Percentiles rank a stretch among this genome's conserved stretches.
These are phyloP conservation scores for Halocynthia aurantium DNA, from an alignment of 23 tunicate species.

Conservation along the genomic window DNA sequence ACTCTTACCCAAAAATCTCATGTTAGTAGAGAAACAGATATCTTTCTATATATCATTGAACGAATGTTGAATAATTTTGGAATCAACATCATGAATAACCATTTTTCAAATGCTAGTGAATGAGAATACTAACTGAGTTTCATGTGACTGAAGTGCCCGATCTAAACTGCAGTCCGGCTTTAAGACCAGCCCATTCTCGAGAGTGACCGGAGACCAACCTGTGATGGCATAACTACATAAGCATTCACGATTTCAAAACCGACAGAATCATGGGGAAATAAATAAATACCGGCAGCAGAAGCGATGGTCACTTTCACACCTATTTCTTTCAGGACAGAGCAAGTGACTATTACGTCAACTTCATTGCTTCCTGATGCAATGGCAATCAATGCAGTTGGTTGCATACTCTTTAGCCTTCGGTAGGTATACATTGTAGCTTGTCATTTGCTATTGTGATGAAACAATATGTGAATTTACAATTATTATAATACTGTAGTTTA, in stretches of 20 bases:
- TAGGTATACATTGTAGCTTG: too few species aligned
- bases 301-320: slow-evolving; percentile 35
- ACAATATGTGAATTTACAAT: too few species aligned
- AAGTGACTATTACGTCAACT: slow-evolving; percentile 40
- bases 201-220: slow-evolving; percentile 45
- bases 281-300: slow-evolving; percentile 31
- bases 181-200: slow-evolving; percentile 20
- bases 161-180: slow-evolving; percentile 39
- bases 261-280: background rate
- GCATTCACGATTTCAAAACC: background rate
- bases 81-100: too few species aligned
- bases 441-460: too few species aligned
- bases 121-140: background rate
- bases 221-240: background rate
- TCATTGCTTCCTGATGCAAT: slow-evolving; percentile 34
- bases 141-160: slow-evolving; percentile 3
- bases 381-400: slow-evolving; percentile 22
- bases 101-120: too few species aligned
- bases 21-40: too few species aligned
- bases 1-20: too few species aligned
- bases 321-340: slow-evolving; percentile 2
- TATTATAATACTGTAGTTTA: too few species aligned
- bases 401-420: background rate
- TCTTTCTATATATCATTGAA: too few species aligned
- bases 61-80: too few species aligned